Evolutionary conservation across 2,888 invertebrate genomes (phyloP).

Genomic region (Piscicola geometra): DNA sequence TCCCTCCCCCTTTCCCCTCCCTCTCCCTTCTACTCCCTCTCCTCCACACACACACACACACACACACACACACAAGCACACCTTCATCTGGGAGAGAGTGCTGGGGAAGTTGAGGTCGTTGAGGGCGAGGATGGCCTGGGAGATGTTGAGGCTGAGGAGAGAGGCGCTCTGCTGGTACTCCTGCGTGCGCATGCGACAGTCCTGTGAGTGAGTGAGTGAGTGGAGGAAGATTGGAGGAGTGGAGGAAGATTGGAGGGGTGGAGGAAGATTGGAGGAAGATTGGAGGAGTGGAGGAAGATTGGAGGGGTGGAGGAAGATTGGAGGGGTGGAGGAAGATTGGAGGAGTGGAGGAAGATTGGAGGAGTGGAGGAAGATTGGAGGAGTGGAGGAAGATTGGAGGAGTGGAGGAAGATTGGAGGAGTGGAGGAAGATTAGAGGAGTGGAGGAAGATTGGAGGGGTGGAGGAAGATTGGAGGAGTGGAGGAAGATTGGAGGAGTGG

Average conservation of each 20-base stretch:
- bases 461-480: too few relatives aligned
- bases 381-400: too few relatives aligned
- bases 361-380: neutral
- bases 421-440: too few relatives aligned
- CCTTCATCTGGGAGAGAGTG: slow-evolving; percentile 90
- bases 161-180: slow-evolving; percentile 86
- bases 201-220: slow-evolving; percentile 9
- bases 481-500: too few relatives aligned
- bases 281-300: too few relatives aligned
- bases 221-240: too few relatives aligned
- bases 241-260: too few relatives aligned
- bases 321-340: too few relatives aligned
- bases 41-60: neutral
- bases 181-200: slow-evolving; percentile 66
- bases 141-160: slow-evolving; percentile 81
- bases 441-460: too few relatives aligned
- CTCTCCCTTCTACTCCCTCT: neutral
- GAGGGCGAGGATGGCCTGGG: slow-evolving; percentile 79
- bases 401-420: too few relatives aligned
- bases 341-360: neutral
- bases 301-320: neutral
- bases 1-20: too few relatives aligned
- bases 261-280: too few relatives aligned
- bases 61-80: slow-evolving; percentile 54
- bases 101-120: slow-evolving; percentile 84